phyloP scores from a whole-genome alignment of 2,797 vertebrate genomes.

The Premnoplex brunnescens region DNA sequence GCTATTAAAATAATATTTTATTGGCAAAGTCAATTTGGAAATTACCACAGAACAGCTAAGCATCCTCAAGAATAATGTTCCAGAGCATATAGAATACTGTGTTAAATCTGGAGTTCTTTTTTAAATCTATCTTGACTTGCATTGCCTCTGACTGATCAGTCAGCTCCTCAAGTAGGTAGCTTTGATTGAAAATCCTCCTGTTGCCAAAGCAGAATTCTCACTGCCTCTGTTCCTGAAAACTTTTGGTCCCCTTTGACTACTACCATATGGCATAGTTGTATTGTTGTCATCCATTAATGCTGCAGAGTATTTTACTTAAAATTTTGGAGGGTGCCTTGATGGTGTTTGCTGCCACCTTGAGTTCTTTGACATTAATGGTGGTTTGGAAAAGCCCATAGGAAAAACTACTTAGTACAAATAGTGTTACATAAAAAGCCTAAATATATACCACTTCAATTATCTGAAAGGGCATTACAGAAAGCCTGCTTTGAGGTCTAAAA shows the following conservation, averaged over 20 bases:
- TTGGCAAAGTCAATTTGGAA: not conserved
- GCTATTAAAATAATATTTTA: not conserved
- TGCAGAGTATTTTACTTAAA: not conserved
- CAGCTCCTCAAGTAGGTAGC: not conserved
- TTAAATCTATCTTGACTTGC: not conserved
- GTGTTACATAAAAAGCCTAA: not conserved
- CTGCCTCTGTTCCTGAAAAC: slow-evolving; percentile 12
- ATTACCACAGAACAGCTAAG: not conserved
- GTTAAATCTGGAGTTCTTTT: not conserved
- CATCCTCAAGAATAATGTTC: not conserved
- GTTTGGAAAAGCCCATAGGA: not conserved
- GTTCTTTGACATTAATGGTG: not conserved
- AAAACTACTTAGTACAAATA: not conserved
- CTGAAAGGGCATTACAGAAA: not conserved
- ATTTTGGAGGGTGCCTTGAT: not conserved
- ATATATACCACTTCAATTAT: not conserved
- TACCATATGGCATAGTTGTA: not conserved
- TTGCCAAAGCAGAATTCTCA: slow-evolving; percentile 8
- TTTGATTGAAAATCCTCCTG: slow-evolving; percentile 28
- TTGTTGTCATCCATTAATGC: not conserved
- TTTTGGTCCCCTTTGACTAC: slow-evolving; percentile 27
- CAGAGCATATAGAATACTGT: not conserved
- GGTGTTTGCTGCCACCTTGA: slow-evolving; percentile 66
- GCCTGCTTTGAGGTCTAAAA: not conserved
- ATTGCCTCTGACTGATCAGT: not conserved